Evolutionary conservation across 2,797 vertebrate species (phyloP), one percentile per base, ranked within the genome.

Genomic region (Huso huso): DNA sequence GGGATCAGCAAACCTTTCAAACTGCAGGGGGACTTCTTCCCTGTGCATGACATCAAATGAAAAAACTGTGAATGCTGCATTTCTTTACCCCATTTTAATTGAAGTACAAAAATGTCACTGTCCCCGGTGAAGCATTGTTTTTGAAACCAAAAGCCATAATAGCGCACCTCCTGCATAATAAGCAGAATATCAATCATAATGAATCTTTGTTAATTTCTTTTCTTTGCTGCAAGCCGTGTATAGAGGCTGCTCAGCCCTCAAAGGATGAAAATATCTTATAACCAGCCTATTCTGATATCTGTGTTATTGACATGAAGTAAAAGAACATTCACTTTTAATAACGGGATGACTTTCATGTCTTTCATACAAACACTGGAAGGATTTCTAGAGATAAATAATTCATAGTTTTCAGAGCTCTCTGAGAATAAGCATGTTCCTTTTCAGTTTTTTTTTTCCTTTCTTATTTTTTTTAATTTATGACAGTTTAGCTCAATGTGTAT

Each of bases 361-460:
- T 86, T 85, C 79, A 80, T 81, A 75, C 68, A 82, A 77, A 84
- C 75, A 85, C 77, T 75, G 79, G 59, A 68, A 85, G 82, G 76
- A 76, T 86, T 84, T 84, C 79, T 81, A 72, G 80, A 65, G 74
- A 86, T 88, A 85, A 88, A 88, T 87, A 86, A 88, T 89, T 84
- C 83, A 86, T 84, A 49, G 1, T 73, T 75, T 80, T 77, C 76
- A 72, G 77, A 74, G 77, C 78, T 77, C 74, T 70, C 77, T 72
- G 71, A 83, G 80, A 87, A 89, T 84, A 89, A 85, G 85, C 81
- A 75, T 84, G 70, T 78, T 86, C 74, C 77, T 66, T 66, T 64
- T 53, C 50, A 66, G 61, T 12, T 52, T 49, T 48, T 23, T 64
- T 48, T 51, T 81, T 87, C 77, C 82, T 79, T 68, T 65, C 82